phyloP scores from a whole-genome alignment of 2,797 vertebrate species.

The Pempheris klunzingeri region DNA sequence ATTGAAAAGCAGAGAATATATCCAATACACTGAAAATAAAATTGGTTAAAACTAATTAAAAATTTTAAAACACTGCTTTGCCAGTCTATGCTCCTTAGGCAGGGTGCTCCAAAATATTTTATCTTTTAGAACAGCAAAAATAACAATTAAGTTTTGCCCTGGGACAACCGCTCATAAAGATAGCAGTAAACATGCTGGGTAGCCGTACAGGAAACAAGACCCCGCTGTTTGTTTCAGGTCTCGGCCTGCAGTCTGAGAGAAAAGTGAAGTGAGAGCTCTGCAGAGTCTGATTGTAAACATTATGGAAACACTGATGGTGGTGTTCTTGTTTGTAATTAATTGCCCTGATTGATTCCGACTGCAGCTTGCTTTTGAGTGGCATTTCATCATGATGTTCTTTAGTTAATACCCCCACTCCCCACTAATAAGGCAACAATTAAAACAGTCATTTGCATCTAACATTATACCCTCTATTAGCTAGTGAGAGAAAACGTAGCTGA shows the following conservation, averaged over 20 bases:
- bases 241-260: constrained; percentile 31
- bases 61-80: constrained; percentile 54
- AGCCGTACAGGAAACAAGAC: neutral
- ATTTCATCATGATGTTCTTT: constrained; percentile 84
- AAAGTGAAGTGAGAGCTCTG: constrained; percentile 42
- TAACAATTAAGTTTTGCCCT: constrained; percentile 69
- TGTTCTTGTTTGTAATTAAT: constrained; percentile 77
- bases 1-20: constrained; percentile 58
- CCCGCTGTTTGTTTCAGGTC: constrained; percentile 16
- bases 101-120: constrained; percentile 47
- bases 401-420: constrained; percentile 75
- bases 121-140: constrained; percentile 62
- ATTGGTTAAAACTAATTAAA: constrained; percentile 73
- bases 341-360: constrained; percentile 80
- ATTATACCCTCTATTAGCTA: constrained; percentile 77
- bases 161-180: constrained; percentile 54
- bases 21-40: constrained; percentile 37
- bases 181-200: constrained; percentile 36
- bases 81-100: constrained; percentile 45
- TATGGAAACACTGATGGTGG: constrained; percentile 67
- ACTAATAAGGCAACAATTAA: constrained; percentile 82
- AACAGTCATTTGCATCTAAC: constrained; percentile 81
- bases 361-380: constrained; percentile 75
- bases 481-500: constrained; percentile 47
- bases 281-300: constrained; percentile 71